Percentiles rank a stretch among this genome's conserved stretches.
Evolutionary conservation across 1,140 invertebrate genomes (phyloP).

Genomic region (Limonius californicus): DNA sequence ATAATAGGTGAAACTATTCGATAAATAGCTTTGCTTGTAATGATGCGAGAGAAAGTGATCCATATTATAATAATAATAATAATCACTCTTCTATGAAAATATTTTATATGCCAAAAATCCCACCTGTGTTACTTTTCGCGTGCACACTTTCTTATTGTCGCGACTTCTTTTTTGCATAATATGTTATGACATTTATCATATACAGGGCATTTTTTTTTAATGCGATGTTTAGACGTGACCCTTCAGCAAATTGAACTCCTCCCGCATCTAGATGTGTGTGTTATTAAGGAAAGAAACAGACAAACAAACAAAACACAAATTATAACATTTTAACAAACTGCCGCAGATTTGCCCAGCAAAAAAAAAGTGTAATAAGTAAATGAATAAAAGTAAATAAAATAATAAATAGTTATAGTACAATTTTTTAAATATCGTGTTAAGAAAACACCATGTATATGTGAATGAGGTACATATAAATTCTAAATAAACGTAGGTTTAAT

Average conservation of each 20-base stretch:
- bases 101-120: slow-evolving; percentile 11
- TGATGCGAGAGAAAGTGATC: slow-evolving; percentile 11
- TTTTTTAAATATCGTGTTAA: not conserved
- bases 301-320: too few relatives aligned
- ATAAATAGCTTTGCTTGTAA: slow-evolving; percentile 18
- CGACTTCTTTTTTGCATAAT: not conserved
- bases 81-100: slow-evolving; percentile 10
- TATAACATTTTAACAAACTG: too few relatives aligned
- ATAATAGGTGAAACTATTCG: slow-evolving; percentile 6
- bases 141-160: slow-evolving; percentile 3
- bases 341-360: too few relatives aligned
- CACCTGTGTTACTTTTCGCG: slow-evolving; percentile 6
- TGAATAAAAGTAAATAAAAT: too few relatives aligned
- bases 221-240: not conserved
- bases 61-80: slow-evolving; percentile 7
- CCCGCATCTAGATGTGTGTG: too few relatives aligned
- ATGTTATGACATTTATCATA: slow-evolving; percentile 11
- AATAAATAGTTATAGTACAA: too few relatives aligned
- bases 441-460: not conserved
- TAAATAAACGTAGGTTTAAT: slow-evolving; percentile 12
- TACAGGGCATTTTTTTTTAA: slow-evolving; percentile 5
- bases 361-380: too few relatives aligned
- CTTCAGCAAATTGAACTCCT: too few relatives aligned
- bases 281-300: too few relatives aligned
- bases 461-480: slow-evolving; percentile 1